phyloP scores from a whole-genome alignment of 2,113 vertebrate species.

The Spilogale gracilis region DNA sequence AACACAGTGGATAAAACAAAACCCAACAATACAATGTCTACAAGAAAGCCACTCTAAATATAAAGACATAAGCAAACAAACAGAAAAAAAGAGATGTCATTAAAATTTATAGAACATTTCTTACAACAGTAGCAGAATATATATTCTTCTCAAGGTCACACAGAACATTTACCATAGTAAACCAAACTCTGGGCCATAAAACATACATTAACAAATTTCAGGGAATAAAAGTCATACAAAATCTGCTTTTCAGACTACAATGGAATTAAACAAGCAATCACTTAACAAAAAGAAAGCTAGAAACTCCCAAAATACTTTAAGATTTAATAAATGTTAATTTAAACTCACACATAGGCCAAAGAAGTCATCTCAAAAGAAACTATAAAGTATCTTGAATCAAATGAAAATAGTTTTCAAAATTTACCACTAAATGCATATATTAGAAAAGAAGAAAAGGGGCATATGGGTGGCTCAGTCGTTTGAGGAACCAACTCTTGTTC shows the following conservation, averaged over 20 bases:
- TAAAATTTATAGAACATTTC: conserved; percentile 1
- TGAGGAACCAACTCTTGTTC: not conserved
- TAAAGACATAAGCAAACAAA: not conserved
- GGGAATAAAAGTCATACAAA: not conserved
- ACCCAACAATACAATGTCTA: not conserved
- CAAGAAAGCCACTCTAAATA: not conserved
- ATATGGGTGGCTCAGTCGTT: not conserved
- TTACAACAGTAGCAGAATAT: not conserved
- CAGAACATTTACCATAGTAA: not conserved
- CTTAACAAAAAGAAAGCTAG: not conserved
- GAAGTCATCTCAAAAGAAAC: not conserved
- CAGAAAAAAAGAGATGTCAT: not conserved
- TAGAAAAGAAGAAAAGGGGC: not conserved
- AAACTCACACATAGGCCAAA: not conserved
- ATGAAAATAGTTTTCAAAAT: conserved; percentile 20
- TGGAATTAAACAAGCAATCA: not conserved
- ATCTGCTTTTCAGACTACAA: not conserved
- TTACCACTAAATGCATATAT: not conserved
- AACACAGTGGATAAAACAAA: not conserved
- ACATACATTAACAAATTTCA: not conserved
- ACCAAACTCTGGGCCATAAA: not conserved
- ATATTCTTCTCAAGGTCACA: not conserved
- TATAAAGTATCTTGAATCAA: conserved; percentile 14
- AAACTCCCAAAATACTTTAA: not conserved
- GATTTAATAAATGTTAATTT: not conserved